Evolutionary conservation across 2,797 vertebrate genomes (phyloP).

Genomic region (Phyllotis vaccarum): DNA sequence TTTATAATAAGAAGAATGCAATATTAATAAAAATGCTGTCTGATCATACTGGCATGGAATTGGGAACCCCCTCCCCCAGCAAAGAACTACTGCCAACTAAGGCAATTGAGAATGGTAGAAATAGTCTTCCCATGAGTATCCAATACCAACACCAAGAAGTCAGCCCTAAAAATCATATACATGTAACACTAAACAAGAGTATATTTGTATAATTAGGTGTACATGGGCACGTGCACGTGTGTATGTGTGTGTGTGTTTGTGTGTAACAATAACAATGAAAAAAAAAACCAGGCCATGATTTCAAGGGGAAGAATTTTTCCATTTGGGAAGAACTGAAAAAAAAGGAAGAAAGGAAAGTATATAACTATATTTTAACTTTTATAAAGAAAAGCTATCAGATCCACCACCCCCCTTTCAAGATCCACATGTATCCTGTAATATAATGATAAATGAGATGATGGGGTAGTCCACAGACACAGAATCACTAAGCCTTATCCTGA

Average conservation of each 20-base stretch:
- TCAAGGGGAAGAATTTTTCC: not conserved
- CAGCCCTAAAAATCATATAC: not conserved
- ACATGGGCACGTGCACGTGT: no score
- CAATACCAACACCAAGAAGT: not conserved
- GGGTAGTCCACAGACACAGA: not conserved
- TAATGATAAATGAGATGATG: not conserved
- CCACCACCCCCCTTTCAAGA: not conserved
- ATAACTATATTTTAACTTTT: not conserved
- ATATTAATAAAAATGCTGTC: not conserved
- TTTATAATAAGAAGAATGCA: not conserved
- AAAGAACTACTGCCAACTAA: not conserved
- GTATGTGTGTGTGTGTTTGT: no score
- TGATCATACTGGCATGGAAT: not conserved
- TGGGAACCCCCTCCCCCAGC: not conserved
- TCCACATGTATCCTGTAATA: not conserved
- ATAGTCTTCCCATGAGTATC: not conserved
- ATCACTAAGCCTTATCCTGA: not conserved
- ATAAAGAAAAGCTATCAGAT: not conserved
- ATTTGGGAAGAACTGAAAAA: no score
- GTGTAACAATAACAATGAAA: not conserved
- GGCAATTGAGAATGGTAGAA: not conserved
- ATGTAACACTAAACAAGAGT: not conserved
- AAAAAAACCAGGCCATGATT: not conserved
- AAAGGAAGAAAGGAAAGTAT: not conserved
- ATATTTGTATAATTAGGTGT: not conserved